These are phyloP conservation scores for Rhamphomyia laevipes DNA, from an alignment of 2,888 invertebrate species.

Conservation along the genomic window DNA sequence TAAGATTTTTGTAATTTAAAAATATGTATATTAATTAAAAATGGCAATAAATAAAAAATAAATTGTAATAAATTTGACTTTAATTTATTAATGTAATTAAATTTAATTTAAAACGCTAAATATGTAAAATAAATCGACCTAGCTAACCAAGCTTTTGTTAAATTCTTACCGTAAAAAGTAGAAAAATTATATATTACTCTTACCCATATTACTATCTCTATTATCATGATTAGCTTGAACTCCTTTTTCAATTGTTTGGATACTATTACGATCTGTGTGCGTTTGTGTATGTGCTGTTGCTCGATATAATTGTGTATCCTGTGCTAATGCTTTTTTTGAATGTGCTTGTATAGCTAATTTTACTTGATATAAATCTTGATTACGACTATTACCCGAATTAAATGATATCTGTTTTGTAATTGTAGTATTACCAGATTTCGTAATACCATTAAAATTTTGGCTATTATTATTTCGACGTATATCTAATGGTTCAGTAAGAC, in stretches of 20 bases:
- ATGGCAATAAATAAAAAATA: too few relatives aligned
- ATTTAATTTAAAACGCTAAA: too few relatives aligned
- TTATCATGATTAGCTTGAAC: slow-evolving; percentile 32
- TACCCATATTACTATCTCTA: slow-evolving; percentile 20
- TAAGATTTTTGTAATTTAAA: too few relatives aligned
- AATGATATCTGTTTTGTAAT: slow-evolving; percentile 23
- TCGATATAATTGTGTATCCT: slow-evolving; percentile 32
- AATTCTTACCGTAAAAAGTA: too few relatives aligned
- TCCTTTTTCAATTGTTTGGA: slow-evolving; percentile 28
- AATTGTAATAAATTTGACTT: too few relatives aligned
- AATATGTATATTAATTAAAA: too few relatives aligned
- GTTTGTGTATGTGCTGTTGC: slow-evolving; percentile 30
- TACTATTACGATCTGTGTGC: slow-evolving; percentile 21
- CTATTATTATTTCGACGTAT: slow-evolving; percentile 24
- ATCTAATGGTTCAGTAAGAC: slow-evolving; percentile 38
- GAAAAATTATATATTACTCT: neutral
- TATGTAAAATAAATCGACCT: too few relatives aligned
- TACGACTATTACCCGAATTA: slow-evolving; percentile 32
- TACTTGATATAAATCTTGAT: slow-evolving; percentile 37
- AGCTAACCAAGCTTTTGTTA: too few relatives aligned
- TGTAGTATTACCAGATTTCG: neutral
- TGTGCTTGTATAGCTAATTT: slow-evolving; percentile 38
- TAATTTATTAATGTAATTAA: too few relatives aligned
- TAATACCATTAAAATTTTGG: slow-evolving; percentile 22
- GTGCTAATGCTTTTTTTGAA: slow-evolving; percentile 32